A percentile compares a stretch with the other conserved stretches of the same genome.
Conservation (phyloP, 1,140 invertebrate genomes). For the Hyposmocoma kahamanoa region DNA sequence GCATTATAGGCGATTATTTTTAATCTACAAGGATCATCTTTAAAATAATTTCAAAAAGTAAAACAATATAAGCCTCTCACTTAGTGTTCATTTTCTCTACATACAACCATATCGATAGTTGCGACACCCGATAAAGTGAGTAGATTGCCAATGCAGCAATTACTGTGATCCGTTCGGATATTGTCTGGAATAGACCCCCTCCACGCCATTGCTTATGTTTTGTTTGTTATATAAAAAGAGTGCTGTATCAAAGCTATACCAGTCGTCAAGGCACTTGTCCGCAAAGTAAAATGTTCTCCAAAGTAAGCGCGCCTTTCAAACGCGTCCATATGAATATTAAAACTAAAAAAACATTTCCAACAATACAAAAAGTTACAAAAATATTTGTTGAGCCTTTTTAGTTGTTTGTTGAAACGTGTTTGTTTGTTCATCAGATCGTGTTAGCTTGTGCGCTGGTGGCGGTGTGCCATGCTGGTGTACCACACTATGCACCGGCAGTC, state of each 20-base stretch:
- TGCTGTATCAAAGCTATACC: constrained; percentile 50
- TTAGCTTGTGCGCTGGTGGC: constrained; percentile 46
- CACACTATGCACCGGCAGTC: constrained; percentile 61
- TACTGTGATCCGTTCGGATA: constrained; percentile 65
- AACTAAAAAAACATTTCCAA: too few species aligned
- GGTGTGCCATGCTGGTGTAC: constrained; percentile 53
- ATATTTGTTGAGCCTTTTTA: constrained; percentile 13
- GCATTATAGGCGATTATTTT: not conserved
- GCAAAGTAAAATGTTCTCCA: constrained; percentile 57
- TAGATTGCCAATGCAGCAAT: constrained; percentile 65
- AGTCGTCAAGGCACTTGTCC: constrained; percentile 58
- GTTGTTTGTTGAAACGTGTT: constrained; percentile 1
- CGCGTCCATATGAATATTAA: too few species aligned
- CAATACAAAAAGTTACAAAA: constrained; percentile 14
- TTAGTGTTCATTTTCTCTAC: constrained; percentile 48
- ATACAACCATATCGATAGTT: constrained; percentile 53
- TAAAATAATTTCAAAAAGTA: constrained; percentile 1
- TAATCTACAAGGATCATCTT: not conserved
- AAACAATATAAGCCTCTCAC: constrained; percentile 30
- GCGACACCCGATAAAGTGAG: constrained; percentile 59
- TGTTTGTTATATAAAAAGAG: constrained; percentile 72
- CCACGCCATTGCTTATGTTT: constrained; percentile 56
- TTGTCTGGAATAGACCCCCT: constrained; percentile 61
- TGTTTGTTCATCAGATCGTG: constrained; percentile 33
- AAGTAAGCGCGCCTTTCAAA: constrained; percentile 43